Conservation (phyloP, 2,797 vertebrate genomes). For the Chloroceryle amazona region DNA sequence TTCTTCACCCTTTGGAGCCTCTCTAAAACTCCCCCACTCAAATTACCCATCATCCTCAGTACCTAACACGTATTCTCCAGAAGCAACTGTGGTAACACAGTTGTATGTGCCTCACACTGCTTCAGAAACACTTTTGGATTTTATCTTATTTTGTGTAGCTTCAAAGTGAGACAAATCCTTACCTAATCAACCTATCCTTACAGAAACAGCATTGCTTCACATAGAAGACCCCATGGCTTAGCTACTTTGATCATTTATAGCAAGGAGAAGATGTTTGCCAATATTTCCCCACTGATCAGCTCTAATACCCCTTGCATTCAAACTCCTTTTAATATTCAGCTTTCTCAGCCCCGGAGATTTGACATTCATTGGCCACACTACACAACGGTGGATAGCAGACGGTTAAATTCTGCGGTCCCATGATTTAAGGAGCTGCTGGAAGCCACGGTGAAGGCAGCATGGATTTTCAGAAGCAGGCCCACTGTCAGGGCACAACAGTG, state of each 20-base stretch:
- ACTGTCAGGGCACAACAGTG: neutral
- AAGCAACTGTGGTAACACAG: neutral
- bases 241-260: neutral
- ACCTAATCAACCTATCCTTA: neutral
- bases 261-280: neutral
- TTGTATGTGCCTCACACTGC: neutral
- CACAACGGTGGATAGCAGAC: fast-evolving
- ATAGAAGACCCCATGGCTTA: neutral
- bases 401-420: neutral
- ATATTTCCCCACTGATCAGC: neutral
- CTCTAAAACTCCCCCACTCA: neutral
- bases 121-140: neutral
- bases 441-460: neutral
- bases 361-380: neutral
- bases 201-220: neutral
- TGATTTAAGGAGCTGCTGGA: neutral
- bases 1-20: neutral
- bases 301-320: neutral
- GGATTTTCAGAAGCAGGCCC: neutral
- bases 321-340: neutral
- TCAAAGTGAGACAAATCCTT: neutral
- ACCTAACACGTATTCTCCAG: neutral
- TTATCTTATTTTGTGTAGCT: neutral
- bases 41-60: neutral
- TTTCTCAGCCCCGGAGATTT: neutral